Base-by-base conservation (phyloP, 2,888 invertebrate species). In the Camptogramma bilineatum region DNA sequence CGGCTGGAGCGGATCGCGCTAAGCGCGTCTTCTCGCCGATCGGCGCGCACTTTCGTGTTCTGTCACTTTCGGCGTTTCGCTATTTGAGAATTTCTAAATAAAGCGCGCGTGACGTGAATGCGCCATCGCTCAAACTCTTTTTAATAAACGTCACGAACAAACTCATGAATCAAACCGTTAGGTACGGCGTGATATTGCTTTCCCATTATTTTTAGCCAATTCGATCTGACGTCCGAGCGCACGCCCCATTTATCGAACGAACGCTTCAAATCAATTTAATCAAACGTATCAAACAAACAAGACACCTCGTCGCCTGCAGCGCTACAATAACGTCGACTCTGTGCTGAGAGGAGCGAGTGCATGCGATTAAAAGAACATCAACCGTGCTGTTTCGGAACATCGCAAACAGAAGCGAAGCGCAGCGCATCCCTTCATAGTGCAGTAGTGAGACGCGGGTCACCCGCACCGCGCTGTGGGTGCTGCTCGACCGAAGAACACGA, bases 121-220 rank as follows among this genome's bases (percentile, higher is more conserved):
- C 65, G 53, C 67, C 74, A 73, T 78, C 78, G 67, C 73, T 79
- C 73, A 76, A 71, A 73, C 68, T 69, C 64, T 46, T 75, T 78
- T 80, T 78, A 80, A 83, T 83, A 81, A 81, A 78, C 70, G 79
- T 79, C 78, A 66, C 52, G 70, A 59, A 76, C 73, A 74, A 74
- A 76, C 68, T 75, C 74, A 80, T 76, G 75, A 76, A 79, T 80
- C 73, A 74, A 75, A 77, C 73, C 73, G 73, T 78, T 75, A n/a
- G n/a, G n/a, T n/a, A 77, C 78, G 73, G 73, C 73, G 73, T 72
- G 70, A 72, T 78, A 79, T 81, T 78, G 77, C 72, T 76, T 76
- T 74, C 59, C 66, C 74, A 79, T 83, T 75, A 44, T 55, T 42
- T 46, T 21, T 5, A 44, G 53, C 5, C 28, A 3, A 46, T 44